Evolutionary conservation across 37 sponge, comb jelly and placozoan species (phyloP).

Genomic region (Spongilla lacustris): DNA sequence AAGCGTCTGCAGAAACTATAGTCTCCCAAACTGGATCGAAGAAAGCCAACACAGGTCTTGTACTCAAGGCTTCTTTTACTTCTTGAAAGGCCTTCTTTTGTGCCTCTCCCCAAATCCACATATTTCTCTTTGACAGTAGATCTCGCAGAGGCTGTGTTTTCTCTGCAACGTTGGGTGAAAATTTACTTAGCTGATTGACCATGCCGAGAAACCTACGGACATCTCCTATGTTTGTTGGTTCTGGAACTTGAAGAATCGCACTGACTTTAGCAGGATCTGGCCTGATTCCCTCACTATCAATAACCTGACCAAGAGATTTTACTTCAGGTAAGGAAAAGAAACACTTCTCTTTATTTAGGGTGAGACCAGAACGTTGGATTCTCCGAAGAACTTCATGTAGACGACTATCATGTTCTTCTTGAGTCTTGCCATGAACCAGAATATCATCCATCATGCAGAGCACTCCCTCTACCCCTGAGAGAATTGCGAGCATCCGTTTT

Average conservation of each 20-base stretch:
- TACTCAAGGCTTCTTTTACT: constrained; percentile 27
- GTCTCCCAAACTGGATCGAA: constrained; percentile 32
- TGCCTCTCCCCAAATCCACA: constrained; percentile 31
- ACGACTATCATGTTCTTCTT: constrained; percentile 46
- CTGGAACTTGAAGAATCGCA: constrained; percentile 10
- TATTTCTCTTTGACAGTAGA: constrained; percentile 21
- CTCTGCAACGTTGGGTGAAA: constrained; percentile 28
- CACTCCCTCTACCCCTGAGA: constrained; percentile 23
- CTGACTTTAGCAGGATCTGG: constrained; percentile 54
- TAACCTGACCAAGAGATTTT: constrained; percentile 28
- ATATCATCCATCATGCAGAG: constrained; percentile 51
- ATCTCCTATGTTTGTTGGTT: constrained; percentile 31
- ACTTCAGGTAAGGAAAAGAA: constrained; percentile 10
- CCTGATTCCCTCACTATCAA: constrained; percentile 26
- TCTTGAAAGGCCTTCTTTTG: constrained; percentile 42
- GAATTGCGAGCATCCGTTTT: constrained; percentile 18
- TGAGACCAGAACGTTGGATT: constrained; percentile 22
- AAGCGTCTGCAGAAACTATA: constrained; percentile 33
- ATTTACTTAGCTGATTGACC: constrained; percentile 42
- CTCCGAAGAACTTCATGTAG: constrained; percentile 36
- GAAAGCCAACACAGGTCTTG: constrained; percentile 25
- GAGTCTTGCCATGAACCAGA: constrained; percentile 28
- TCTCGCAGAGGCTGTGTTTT: constrained; percentile 30
- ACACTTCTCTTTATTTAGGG: constrained; percentile 34
- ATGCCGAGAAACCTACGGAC: constrained; percentile 51